Conservation (phyloP, 2,113 vertebrate species). For the Pantherophis guttatus region DNA sequence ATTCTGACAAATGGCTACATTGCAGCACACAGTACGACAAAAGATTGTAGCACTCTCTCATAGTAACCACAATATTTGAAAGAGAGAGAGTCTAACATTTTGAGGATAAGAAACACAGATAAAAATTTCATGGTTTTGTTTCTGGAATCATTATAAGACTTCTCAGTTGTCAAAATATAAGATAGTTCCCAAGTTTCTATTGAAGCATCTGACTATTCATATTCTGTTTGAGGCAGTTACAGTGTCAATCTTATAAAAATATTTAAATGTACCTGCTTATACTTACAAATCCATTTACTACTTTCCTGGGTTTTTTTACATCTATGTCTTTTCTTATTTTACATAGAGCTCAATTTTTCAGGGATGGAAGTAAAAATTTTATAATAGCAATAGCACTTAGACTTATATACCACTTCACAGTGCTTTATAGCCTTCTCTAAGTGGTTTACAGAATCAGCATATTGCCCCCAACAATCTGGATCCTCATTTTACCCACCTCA, state of each 20-base stretch:
- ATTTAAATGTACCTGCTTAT: background rate
- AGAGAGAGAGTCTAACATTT: constrained; percentile 24
- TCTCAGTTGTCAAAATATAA: background rate
- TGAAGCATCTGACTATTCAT: background rate
- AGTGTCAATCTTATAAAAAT: background rate
- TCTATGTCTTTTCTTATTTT: background rate
- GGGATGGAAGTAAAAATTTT: background rate
- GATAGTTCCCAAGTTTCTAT: background rate
- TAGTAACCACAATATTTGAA: constrained; percentile 33
- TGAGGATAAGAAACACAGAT: constrained; percentile 15
- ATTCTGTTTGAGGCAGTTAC: background rate
- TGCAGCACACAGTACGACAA: constrained; percentile 40
- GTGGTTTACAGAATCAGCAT: no score
- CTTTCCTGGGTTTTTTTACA: constrained; percentile 14
- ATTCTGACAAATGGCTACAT: constrained; percentile 54
- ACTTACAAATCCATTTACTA: background rate
- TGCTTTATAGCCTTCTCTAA: no score
- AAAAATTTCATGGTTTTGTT: constrained; percentile 18
- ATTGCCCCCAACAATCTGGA: no score
- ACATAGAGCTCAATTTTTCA: background rate
- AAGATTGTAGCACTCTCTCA: constrained; percentile 26
- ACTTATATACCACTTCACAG: no score
- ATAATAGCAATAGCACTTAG: no score
- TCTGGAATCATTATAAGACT: background rate
- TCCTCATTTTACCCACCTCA: no score